These are phyloP conservation scores for Zootermopsis nevadensis DNA, from an alignment of 2,888 invertebrate species.

Conservation along the genomic window DNA sequence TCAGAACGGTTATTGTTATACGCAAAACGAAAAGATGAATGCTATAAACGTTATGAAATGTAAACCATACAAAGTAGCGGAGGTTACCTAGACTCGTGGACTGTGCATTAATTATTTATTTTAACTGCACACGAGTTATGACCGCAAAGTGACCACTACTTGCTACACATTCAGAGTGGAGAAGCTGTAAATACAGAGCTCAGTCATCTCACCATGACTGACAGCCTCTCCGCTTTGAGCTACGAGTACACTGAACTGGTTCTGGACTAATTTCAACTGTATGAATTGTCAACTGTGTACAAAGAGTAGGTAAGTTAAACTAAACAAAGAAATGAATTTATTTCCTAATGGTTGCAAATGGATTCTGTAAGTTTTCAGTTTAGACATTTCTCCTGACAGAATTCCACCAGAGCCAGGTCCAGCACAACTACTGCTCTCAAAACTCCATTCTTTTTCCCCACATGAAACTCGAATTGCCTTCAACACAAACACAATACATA, in stretches of 20 bases:
- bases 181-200: slow-evolving; percentile 21
- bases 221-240: not conserved
- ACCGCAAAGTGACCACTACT: slow-evolving; percentile 10
- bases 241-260: slow-evolving; percentile 11
- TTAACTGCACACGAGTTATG: slow-evolving; percentile 18
- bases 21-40: slow-evolving; percentile 30
- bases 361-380: no score
- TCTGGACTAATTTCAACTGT: not conserved
- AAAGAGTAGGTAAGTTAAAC: slow-evolving; percentile 10
- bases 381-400: no score
- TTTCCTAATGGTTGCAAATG: not conserved
- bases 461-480: no score
- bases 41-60: slow-evolving; percentile 40
- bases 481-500: no score
- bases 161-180: slow-evolving; percentile 32
- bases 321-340: no score
- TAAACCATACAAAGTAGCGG: slow-evolving; percentile 10
- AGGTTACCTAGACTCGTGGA: not conserved
- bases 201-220: slow-evolving; percentile 12
- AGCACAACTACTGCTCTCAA: no score
- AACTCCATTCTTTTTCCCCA: no score
- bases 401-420: no score
- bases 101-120: slow-evolving; percentile 35
- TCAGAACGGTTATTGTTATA: slow-evolving; percentile 39
- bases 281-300: not conserved